Evolutionary conservation across 2,797 vertebrate species (phyloP).

Genomic region (Manis javanica): DNA sequence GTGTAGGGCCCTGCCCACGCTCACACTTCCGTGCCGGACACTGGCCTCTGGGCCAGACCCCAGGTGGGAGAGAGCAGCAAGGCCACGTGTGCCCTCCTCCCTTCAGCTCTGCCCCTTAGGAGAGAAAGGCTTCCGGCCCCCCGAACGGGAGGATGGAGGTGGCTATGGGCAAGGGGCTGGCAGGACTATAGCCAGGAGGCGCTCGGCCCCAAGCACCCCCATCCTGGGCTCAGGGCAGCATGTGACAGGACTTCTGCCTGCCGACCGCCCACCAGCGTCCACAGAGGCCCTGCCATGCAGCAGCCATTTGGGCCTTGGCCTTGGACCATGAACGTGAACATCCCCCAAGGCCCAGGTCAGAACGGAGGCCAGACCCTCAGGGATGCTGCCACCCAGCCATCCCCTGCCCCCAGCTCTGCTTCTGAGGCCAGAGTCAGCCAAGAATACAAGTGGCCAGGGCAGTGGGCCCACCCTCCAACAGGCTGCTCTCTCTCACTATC

Average conservation of each 20-base stretch:
- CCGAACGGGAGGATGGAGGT: neutral
- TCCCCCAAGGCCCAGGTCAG: neutral
- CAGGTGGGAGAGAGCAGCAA: neutral
- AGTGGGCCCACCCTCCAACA: neutral
- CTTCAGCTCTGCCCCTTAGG: too few species aligned
- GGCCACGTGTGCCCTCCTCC: fast-evolving
- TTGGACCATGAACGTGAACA: fast-evolving
- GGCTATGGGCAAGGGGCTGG: neutral
- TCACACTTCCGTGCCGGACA: fast-evolving
- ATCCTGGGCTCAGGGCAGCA: neutral
- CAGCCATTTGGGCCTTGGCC: neutral
- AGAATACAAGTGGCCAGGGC: fast-evolving
- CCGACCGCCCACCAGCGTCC: fast-evolving
- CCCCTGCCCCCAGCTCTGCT: neutral
- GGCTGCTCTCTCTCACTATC: neutral
- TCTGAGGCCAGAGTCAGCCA: neutral
- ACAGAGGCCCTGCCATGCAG: neutral
- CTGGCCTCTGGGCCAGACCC: neutral
- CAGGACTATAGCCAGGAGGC: too few species aligned
- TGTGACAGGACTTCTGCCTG: neutral
- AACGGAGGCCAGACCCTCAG: fast-evolving
- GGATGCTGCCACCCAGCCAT: neutral
- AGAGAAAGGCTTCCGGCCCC: too few species aligned
- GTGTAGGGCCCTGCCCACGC: neutral
- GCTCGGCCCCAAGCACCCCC: too few species aligned